Evolutionary conservation across 2,113 vertebrate genomes (phyloP), one percentile per base, ranked within the genome.

Genomic region (Gulo gulo): DNA sequence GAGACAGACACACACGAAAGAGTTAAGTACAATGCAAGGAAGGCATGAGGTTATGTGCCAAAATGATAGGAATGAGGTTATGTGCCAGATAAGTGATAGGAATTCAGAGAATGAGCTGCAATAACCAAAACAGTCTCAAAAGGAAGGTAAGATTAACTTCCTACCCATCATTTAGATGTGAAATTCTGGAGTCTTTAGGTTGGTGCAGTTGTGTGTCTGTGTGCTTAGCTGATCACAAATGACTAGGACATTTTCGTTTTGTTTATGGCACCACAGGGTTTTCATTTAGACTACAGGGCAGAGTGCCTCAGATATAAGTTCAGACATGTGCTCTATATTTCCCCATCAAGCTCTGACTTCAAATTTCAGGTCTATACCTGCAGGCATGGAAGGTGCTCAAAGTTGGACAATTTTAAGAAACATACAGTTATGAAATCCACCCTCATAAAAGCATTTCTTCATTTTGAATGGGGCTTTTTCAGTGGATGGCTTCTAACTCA

Each of bases 351-450:
- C 74, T 80, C 67, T 87, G 81, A 93, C 36, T 57, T 88, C 31
- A 91, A 69, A 91, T 86, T 95, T 96, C 61, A 95, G 73, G 88
- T 82, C 57, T 88, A 61, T 36, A 76, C 45, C 63, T 88, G 39
- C 3, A 91, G 42, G 78, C 81, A 88, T 31, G 36, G 65, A 93
- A 95, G 36, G 80, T 86, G 31, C 78, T 93, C 93, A 84, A 87
- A 95, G 20, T 31, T 93, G 42, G 95, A 95, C 71, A 96, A 91
- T 11, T 47, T 31, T 61, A 92, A 94, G 83, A 57, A 94, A 92
- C 97, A 94, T 34, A 82, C 18, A 95, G 76, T 79, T 86, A 93
- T 93, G 61, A 91, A 97, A 82, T 76, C 52, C 52, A 92, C 21
- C 91, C 61, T 47, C 39, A 84, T 36, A 71, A 94, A 93, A 80